These are phyloP conservation scores for Agonopterix arenella DNA, from an alignment of 2,888 invertebrate genomes.

Conservation along the genomic window DNA sequence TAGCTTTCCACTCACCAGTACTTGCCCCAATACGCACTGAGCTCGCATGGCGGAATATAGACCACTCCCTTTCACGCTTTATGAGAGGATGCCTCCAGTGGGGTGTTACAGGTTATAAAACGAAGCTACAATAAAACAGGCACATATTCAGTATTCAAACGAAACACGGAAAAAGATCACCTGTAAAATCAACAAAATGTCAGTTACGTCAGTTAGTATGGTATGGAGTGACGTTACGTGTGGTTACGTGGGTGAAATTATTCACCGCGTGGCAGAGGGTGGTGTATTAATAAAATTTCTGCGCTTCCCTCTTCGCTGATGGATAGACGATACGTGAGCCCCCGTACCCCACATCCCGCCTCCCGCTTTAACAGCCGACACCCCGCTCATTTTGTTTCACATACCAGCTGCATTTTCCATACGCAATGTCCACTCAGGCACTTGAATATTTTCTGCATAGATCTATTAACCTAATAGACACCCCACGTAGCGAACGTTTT, in stretches of 20 bases:
- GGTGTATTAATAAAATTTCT: constrained; percentile 5
- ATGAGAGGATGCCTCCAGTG: no score
- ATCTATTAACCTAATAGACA: background rate
- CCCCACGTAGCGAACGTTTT: background rate
- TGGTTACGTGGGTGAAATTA: background rate
- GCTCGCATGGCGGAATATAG: no score
- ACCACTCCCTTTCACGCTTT: no score
- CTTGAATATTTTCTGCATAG: background rate
- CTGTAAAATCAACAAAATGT: no score
- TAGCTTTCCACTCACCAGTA: no score
- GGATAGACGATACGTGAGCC: constrained; percentile 1
- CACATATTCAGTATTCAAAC: no score
- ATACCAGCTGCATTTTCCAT: background rate
- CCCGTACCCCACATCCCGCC: background rate
- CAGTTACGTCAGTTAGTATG: no score
- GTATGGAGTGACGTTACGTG: no score
- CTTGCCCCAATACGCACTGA: no score
- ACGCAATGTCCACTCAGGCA: background rate
- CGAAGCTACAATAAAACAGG: no score
- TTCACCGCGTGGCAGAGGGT: background rate
- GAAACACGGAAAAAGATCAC: no score
- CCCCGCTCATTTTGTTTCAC: background rate
- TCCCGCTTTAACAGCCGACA: background rate
- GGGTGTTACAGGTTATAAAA: no score
- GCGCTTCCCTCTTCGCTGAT: constrained; percentile 2